Conservation (phyloP, 2,113 vertebrate species). For the Promerops cafer region DNA sequence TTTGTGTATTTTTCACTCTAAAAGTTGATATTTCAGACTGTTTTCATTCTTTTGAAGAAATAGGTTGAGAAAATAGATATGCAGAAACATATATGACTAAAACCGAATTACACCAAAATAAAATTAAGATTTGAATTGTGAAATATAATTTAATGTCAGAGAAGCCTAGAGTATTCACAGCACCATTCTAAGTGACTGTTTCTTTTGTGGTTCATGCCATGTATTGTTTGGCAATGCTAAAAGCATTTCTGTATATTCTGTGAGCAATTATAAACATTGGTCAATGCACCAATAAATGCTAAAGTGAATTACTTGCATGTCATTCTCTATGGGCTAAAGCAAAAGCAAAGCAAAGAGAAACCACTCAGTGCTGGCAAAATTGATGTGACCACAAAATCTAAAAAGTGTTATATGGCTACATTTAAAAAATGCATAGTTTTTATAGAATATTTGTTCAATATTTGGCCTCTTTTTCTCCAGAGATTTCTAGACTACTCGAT, state of each 20-base stretch:
- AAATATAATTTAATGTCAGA: not conserved
- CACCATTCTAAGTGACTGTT: not conserved
- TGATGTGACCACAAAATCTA: not conserved
- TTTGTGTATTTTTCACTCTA: not conserved
- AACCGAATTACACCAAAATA: not conserved
- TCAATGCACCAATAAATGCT: not conserved
- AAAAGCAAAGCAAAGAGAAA: not conserved
- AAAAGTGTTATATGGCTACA: not conserved
- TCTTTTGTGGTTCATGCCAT: not conserved
- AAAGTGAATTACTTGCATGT: not conserved
- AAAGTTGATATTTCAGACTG: not conserved
- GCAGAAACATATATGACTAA: not conserved
- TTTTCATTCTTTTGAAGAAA: not conserved
- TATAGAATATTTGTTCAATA: not conserved
- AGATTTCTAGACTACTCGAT: not conserved
- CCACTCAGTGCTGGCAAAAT: not conserved
- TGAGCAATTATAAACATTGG: not conserved
- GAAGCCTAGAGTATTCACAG: not conserved
- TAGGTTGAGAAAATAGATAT: not conserved
- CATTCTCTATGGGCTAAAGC: not conserved
- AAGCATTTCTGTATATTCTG: not conserved
- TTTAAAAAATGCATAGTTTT: not conserved
- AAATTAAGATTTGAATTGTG: not conserved
- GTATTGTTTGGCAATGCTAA: not conserved
- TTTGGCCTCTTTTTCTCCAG: not conserved